Conservation (phyloP, 2,888 invertebrate genomes). For the Chrysina gloriosa region DNA sequence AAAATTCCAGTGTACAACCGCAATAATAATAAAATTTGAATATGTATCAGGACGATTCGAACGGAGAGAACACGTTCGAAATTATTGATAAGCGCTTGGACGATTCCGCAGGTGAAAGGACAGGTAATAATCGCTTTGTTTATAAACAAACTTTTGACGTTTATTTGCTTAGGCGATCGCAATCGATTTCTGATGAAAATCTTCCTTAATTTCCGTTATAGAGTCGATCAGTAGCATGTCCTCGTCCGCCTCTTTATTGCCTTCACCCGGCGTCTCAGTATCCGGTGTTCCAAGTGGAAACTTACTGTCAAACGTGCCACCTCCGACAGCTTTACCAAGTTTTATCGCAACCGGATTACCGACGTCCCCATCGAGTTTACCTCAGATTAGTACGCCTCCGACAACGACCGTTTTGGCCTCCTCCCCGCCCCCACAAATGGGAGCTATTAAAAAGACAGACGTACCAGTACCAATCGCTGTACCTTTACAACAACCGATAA, state of each 20-base stretch:
- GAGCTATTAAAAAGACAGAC: background rate
- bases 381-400: conserved; percentile 30
- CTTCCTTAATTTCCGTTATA: conserved; percentile 50
- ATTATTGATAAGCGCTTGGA: conserved; percentile 63
- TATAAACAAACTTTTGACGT: conserved; percentile 37
- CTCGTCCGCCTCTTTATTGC: conserved; percentile 62
- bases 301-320: conserved; percentile 75
- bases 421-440: background rate
- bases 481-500: conserved; percentile 8
- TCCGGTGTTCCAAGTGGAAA: conserved; percentile 66
- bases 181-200: background rate
- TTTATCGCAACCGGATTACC: conserved; percentile 67
- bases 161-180: background rate
- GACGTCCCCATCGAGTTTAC: conserved; percentile 53
- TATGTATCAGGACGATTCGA: conserved; percentile 62
- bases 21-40: conserved; percentile 21
- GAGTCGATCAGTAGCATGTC: conserved; percentile 64
- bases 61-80: conserved; percentile 64
- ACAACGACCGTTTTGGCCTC: conserved; percentile 32
- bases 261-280: conserved; percentile 64
- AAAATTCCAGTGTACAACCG: conserved; percentile 34
- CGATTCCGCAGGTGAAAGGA: conserved; percentile 53
- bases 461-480: conserved; percentile 3
- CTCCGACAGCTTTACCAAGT: conserved; percentile 76
- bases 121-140: conserved; percentile 49